phyloP scores from a whole-genome alignment of 2,888 invertebrate species.

The Melieria crassipennis region DNA sequence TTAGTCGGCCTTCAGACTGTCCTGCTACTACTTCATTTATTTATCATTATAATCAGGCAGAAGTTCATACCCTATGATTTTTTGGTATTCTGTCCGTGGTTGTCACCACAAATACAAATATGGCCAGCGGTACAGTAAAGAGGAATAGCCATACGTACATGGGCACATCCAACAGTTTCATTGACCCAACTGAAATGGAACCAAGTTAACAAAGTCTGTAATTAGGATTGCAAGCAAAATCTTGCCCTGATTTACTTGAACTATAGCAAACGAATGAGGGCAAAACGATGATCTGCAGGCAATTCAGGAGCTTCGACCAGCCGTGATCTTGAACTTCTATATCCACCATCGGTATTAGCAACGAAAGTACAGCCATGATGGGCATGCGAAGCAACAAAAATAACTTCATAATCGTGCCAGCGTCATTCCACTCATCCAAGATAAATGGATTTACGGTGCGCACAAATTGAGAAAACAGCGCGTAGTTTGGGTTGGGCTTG shows the following conservation, averaged over 20 bases:
- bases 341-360: constrained; percentile 59
- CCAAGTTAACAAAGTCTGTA: not conserved
- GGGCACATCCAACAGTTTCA: constrained; percentile 18
- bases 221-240: too few relatives aligned
- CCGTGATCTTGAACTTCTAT: constrained; percentile 37
- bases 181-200: not conserved
- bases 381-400: constrained; percentile 65
- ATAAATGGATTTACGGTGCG: constrained; percentile 40
- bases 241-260: constrained; percentile 6
- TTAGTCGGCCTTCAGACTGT: too few relatives aligned
- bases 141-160: constrained; percentile 10
- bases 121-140: constrained; percentile 8
- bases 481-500: not conserved
- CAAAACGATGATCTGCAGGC: constrained; percentile 33
- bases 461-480: constrained; percentile 42
- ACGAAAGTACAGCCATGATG: constrained; percentile 66
- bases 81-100: constrained; percentile 26
- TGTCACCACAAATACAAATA: constrained; percentile 17
- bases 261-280: constrained; percentile 25
- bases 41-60: not conserved
- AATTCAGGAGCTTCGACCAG: constrained; percentile 44
- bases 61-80: constrained; percentile 28
- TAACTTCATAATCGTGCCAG: not conserved
- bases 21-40: too few relatives aligned
- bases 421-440: constrained; percentile 36